A percentile compares a stretch with the other conserved stretches of the same genome.
Conservation (phyloP, 1,140 invertebrate genomes). For the Drosophila mauritiana region DNA sequence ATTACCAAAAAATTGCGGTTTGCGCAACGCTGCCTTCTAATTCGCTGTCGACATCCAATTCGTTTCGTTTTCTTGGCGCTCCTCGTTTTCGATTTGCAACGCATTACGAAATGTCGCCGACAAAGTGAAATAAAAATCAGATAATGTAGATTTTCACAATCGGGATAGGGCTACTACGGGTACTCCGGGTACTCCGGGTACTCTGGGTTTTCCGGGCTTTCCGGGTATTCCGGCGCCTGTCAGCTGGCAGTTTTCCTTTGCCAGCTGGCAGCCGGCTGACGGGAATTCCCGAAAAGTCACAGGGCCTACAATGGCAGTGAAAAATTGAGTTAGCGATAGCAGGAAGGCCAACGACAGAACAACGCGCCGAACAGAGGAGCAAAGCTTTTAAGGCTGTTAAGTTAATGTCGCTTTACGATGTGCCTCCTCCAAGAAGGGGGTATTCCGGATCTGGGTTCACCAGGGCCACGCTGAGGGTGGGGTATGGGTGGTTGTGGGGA, state of each 20-base stretch:
- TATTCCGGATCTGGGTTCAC: background rate
- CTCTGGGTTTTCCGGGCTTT: background rate
- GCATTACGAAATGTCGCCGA: constrained; percentile 72
- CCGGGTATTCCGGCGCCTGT: constrained; percentile 11
- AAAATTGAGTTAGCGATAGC: constrained; percentile 76
- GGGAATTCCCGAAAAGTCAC: constrained; percentile 13
- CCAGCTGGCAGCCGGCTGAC: constrained; percentile 9
- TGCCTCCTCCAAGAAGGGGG: background rate
- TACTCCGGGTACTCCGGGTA: background rate
- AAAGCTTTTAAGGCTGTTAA: constrained; percentile 77
- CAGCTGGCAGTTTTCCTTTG: constrained; percentile 14
- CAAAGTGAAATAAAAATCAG: constrained; percentile 69
- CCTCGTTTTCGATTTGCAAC: constrained; percentile 70
- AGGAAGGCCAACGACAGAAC: constrained; percentile 3
- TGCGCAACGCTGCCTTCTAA: constrained; percentile 54
- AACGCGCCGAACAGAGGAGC: constrained; percentile 36
- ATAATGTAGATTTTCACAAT: constrained; percentile 66
- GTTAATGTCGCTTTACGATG: constrained; percentile 60
- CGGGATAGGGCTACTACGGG: constrained; percentile 7
- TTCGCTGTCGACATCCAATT: constrained; percentile 33
- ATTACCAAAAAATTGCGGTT: constrained; percentile 76
- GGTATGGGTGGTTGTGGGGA: too few species aligned
- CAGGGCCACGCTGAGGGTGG: too few species aligned
- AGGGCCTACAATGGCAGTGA: constrained; percentile 65
- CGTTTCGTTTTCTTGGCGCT: constrained; percentile 7